Evolutionary conservation across 2,888 invertebrate species (phyloP).

Genomic region (Camptogramma bilineatum): DNA sequence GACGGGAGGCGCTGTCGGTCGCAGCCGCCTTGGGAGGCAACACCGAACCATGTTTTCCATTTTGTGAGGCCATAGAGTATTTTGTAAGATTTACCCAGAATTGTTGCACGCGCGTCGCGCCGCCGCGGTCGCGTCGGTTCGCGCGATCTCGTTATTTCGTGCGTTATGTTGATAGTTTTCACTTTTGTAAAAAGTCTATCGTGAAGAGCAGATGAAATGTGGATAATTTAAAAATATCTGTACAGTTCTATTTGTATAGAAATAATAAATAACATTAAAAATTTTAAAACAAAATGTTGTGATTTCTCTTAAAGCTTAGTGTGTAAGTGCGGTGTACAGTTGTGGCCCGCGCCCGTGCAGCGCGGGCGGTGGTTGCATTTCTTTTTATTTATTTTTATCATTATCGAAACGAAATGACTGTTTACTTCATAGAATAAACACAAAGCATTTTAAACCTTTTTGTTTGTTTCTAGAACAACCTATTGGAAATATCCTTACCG

Average conservation of each 20-base stretch:
- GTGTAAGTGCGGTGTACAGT: conserved; percentile 61
- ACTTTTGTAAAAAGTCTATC: conserved; percentile 87
- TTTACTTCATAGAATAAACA: conserved; percentile 84
- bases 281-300: conserved; percentile 80
- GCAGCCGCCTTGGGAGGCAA: conserved; percentile 55
- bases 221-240: conserved; percentile 85
- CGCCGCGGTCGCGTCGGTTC: conserved; percentile 46
- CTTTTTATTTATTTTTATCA: conserved; percentile 75
- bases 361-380: conserved; percentile 66
- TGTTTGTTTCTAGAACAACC: conserved; percentile 69
- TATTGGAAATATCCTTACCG: conserved; percentile 20
- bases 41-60: conserved; percentile 59
- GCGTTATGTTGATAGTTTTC: conserved; percentile 84
- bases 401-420: conserved; percentile 73
- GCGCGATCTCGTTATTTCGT: conserved; percentile 79
- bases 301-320: conserved; percentile 78
- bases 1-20: conserved; percentile 48
- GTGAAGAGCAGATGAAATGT: conserved; percentile 80
- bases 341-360: conserved; percentile 49
- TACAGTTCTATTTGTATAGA: conserved; percentile 87
- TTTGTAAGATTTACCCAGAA: conserved; percentile 45
- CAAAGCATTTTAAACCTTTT: conserved; percentile 68
- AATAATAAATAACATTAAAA: conserved; percentile 86
- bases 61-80: conserved; percentile 56
- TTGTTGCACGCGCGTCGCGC: conserved; percentile 38